Conservation (phyloP, 2,888 invertebrate genomes). For the Byasa hedistus region DNA sequence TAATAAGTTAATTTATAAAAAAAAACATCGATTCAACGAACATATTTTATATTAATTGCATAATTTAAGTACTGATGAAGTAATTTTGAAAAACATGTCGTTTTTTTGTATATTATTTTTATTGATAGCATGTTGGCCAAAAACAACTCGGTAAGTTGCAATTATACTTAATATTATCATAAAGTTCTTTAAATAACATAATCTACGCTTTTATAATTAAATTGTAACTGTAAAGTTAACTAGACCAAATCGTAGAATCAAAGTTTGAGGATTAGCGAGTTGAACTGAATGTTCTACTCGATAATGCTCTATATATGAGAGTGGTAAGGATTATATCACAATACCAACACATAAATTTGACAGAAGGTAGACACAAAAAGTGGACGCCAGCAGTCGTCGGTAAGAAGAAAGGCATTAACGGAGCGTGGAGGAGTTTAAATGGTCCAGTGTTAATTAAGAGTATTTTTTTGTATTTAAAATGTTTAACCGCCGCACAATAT, state of each 20-base stretch:
- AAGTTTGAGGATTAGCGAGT: slow-evolving; percentile 14
- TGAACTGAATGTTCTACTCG: slow-evolving; percentile 1
- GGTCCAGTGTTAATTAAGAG: slow-evolving; percentile 36
- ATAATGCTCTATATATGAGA: slow-evolving; percentile 19
- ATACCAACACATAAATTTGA: slow-evolving; percentile 14
- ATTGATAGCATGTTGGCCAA: too few relatives aligned
- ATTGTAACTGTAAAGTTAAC: too few relatives aligned
- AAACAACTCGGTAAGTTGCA: too few relatives aligned
- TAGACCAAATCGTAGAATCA: not conserved
- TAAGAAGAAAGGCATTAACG: slow-evolving; percentile 31
- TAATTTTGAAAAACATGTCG: too few relatives aligned
- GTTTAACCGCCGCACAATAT: slow-evolving; percentile 16
- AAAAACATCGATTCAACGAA: too few relatives aligned
- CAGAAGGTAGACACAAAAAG: slow-evolving; percentile 20
- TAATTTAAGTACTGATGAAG: too few relatives aligned
- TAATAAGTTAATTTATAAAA: too few relatives aligned
- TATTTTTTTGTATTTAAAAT: slow-evolving; percentile 27
- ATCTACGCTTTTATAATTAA: too few relatives aligned
- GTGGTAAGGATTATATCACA: slow-evolving; percentile 23
- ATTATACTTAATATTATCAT: too few relatives aligned
- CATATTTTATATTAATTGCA: too few relatives aligned
- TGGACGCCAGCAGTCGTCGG: slow-evolving; percentile 16
- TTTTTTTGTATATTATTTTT: too few relatives aligned
- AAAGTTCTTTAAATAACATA: too few relatives aligned
- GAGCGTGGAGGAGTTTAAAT: slow-evolving; percentile 34